A percentile compares a stretch with the other conserved stretches of the same genome.
These are phyloP conservation scores for Eremophila alpestris DNA, from an alignment of 2,797 vertebrate genomes.

Conservation along the genomic window DNA sequence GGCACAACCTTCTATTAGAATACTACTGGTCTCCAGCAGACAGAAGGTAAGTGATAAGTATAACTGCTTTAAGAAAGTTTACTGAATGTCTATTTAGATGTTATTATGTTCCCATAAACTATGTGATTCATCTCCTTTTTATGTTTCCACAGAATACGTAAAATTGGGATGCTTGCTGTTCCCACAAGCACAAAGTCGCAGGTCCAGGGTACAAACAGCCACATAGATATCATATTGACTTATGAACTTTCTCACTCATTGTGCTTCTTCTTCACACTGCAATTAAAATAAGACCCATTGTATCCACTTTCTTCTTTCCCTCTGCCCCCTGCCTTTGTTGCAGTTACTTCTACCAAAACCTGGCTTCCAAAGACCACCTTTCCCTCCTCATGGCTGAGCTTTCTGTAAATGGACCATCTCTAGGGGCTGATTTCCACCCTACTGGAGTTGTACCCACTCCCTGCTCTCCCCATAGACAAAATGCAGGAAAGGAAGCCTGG, in stretches of 20 bases:
- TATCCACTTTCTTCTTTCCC: fast-evolving
- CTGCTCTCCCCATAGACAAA: background rate
- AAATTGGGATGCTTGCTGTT: background rate
- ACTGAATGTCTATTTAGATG: background rate
- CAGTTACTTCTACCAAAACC: background rate
- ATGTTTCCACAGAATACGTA: background rate
- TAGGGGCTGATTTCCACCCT: fast-evolving
- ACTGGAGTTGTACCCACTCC: background rate
- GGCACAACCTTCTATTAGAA: background rate
- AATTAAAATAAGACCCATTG: background rate
- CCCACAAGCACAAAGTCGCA: background rate
- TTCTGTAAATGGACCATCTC: background rate
- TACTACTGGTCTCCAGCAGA: background rate
- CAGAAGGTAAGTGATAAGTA: background rate
- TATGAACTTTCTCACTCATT: background rate
- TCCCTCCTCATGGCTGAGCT: background rate
- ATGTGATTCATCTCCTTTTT: background rate
- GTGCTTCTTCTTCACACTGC: background rate
- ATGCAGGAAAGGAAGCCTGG: background rate
- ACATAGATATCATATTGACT: background rate
- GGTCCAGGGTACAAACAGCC: background rate
- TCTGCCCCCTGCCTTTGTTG: fast-evolving
- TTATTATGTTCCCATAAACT: background rate
- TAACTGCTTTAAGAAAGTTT: background rate
- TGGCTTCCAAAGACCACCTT: background rate